Evolutionary conservation across 2,113 vertebrate species (phyloP).

Genomic region (Misgurnus mizolepis): DNA sequence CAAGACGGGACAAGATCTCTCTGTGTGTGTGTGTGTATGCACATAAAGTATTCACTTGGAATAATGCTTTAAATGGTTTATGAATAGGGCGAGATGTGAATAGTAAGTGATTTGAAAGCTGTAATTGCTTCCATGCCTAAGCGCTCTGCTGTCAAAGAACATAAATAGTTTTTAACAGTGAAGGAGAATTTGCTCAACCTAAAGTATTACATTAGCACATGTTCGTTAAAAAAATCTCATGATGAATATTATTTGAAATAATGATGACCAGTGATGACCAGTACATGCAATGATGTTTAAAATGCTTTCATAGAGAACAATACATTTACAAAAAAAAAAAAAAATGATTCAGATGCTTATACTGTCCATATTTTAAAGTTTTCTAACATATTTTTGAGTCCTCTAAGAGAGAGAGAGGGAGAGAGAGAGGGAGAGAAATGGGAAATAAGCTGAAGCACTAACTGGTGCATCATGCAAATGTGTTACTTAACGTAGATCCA

Average conservation of each 20-base stretch:
- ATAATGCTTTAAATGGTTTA: conserved; percentile 33
- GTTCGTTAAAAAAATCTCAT: not conserved
- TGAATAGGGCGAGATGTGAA: conserved; percentile 28
- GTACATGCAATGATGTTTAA: not conserved
- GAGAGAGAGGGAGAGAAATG: no score
- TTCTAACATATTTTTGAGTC: no score
- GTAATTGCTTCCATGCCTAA: conserved; percentile 28
- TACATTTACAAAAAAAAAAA: not conserved
- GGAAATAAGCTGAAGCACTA: no score
- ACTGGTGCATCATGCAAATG: no score
- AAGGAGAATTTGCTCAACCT: not conserved
- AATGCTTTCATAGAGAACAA: not conserved
- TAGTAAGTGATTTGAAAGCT: conserved; percentile 35
- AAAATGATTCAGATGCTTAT: not conserved
- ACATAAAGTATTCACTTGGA: not conserved
- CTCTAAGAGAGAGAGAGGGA: no score
- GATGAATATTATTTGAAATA: not conserved
- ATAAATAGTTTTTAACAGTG: conserved; percentile 56
- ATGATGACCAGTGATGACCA: no score
- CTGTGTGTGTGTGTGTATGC: not conserved
- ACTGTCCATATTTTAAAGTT: no score
- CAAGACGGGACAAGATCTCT: not conserved
- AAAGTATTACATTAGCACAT: not conserved
- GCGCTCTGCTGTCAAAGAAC: conserved; percentile 61
- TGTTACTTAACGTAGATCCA: no score